Conservation (phyloP, 2,797 vertebrate species). For the Eurystomus glaucurus region DNA sequence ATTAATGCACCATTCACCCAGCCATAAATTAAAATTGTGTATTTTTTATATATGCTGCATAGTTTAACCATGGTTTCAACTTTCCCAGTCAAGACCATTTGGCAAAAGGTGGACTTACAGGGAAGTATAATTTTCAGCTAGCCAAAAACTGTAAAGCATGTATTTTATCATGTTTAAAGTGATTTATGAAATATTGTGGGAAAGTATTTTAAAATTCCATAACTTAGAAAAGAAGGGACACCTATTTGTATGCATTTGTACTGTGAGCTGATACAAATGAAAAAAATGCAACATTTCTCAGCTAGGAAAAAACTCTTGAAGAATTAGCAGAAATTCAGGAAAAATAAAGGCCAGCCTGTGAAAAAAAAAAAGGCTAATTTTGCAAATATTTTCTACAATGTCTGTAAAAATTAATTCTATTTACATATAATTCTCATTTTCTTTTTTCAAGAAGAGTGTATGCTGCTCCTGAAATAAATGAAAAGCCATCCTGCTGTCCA, state of each 20-base stretch:
- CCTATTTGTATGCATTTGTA: not conserved
- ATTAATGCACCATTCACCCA: not conserved
- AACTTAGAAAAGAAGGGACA: not conserved
- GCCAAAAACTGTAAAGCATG: not conserved
- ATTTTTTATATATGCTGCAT: not conserved
- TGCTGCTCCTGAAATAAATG: not conserved
- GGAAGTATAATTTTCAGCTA: not conserved
- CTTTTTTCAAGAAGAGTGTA: not conserved
- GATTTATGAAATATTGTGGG: not conserved
- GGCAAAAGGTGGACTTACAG: not conserved
- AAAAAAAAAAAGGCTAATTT: not conserved
- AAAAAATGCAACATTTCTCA: not conserved
- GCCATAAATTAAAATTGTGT: accelerated
- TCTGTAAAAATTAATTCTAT: not conserved
- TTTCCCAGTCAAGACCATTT: not conserved
- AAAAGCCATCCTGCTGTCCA: not conserved
- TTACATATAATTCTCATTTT: not conserved
- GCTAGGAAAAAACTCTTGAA: not conserved
- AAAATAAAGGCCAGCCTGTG: accelerated
- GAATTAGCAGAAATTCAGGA: accelerated
- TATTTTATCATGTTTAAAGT: not conserved
- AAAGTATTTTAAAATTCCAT: not conserved
- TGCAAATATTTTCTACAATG: not conserved
- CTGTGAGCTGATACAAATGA: not conserved
- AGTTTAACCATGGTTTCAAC: not conserved